Conservation (phyloP, 1,140 invertebrate genomes). For the Zaprionus kolodkinae region DNA sequence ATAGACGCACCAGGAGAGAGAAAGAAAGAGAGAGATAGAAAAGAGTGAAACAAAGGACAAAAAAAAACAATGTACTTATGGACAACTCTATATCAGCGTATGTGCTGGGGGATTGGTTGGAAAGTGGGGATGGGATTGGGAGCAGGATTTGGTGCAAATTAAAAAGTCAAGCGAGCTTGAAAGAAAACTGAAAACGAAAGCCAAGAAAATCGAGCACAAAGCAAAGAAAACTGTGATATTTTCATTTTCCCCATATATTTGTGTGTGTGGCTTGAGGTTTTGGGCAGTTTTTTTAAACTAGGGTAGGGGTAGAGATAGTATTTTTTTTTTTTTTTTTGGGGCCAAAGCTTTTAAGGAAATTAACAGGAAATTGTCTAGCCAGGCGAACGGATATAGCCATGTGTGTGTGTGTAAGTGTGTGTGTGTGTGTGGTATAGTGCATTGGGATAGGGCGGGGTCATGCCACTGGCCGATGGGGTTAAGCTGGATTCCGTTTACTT, state of each 20-base stretch:
- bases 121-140: neutral
- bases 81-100: conserved; percentile 17
- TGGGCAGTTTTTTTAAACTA: conserved; percentile 18
- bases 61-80: conserved; percentile 29
- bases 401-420: conserved; percentile 22
- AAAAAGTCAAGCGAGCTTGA: conserved; percentile 75
- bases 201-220: conserved; percentile 39
- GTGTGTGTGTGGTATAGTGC: conserved; percentile 20
- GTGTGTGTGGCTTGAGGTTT: conserved; percentile 35
- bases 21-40: conserved; percentile 2
- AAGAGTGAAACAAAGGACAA: no score
- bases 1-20: conserved; percentile 22
- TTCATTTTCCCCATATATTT: conserved; percentile 56
- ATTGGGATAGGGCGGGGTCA: no score
- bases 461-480: conserved; percentile 40
- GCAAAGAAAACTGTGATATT: conserved; percentile 76
- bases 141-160: conserved; percentile 66
- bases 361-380: conserved; percentile 83
- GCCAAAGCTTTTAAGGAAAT: conserved; percentile 83
- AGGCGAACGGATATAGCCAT: conserved; percentile 67
- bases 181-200: conserved; percentile 30
- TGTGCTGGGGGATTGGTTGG: neutral
- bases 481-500: conserved; percentile 67
- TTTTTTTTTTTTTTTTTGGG: conserved; percentile 46
- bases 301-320: neutral